These are phyloP conservation scores for Otus sunia DNA, from an alignment of 2,113 vertebrate species.

Conservation along the genomic window DNA sequence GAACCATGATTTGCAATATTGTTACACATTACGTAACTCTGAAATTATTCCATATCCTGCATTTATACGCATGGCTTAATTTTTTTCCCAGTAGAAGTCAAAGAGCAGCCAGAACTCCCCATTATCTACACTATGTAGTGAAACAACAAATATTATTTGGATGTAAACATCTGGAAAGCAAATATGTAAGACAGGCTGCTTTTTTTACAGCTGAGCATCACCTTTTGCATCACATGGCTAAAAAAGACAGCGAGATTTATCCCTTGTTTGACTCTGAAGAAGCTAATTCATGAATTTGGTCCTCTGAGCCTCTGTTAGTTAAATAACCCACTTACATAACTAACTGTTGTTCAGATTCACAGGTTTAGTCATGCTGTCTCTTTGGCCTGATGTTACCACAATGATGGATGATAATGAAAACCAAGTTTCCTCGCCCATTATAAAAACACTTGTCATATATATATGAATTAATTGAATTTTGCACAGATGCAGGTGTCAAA, in stretches of 20 bases:
- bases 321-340: constrained; percentile 40
- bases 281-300: neutral
- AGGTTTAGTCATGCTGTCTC: neutral
- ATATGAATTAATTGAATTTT: constrained; percentile 31
- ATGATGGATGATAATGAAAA: constrained; percentile 1
- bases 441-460: neutral
- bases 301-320: neutral
- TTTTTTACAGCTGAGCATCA: neutral
- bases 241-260: neutral
- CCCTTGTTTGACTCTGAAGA: neutral
- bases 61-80: neutral
- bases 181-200: neutral
- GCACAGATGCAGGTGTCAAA: neutral
- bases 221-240: neutral
- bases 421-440: neutral
- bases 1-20: neutral
- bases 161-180: neutral
- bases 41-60: neutral
- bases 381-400: neutral
- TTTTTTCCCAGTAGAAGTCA: neutral
- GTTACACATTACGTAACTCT: neutral
- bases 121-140: neutral
- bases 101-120: neutral
- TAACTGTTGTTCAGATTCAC: neutral
- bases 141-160: neutral